phyloP scores from a whole-genome alignment of 2,888 invertebrate species.

The Gerosis bhagava region DNA sequence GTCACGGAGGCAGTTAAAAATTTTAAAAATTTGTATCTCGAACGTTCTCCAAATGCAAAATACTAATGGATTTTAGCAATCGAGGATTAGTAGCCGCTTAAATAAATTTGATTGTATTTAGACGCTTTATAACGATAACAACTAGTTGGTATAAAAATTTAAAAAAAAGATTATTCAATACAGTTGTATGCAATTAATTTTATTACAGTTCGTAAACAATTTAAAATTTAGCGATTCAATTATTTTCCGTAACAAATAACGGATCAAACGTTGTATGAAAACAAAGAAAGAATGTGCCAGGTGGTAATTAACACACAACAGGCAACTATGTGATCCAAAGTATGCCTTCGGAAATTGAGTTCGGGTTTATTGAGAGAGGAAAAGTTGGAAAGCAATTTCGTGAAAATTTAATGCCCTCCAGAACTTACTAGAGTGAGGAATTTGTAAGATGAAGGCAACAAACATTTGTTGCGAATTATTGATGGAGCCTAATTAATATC shows the following conservation, averaged over 20 bases:
- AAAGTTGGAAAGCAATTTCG: conserved; percentile 76
- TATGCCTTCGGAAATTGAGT: conserved; percentile 69
- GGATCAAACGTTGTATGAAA: conserved; percentile 11
- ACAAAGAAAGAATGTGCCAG: conserved; percentile 41
- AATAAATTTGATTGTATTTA: too few species aligned
- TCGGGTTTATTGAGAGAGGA: conserved; percentile 66
- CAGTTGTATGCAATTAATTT: conserved; percentile 2
- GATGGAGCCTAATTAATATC: conserved; percentile 49
- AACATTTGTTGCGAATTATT: conserved; percentile 70
- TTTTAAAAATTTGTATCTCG: too few species aligned
- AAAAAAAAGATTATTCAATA: too few species aligned
- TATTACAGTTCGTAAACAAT: conserved; percentile 7
- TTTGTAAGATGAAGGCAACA: conserved; percentile 71
- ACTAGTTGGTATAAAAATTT: too few species aligned
- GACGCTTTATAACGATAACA: too few species aligned
- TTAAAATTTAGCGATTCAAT: neutral
- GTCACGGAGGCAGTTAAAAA: too few species aligned
- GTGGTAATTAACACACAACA: conserved; percentile 53
- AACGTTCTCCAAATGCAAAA: too few species aligned
- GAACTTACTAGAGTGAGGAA: conserved; percentile 73
- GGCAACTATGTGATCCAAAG: conserved; percentile 59
- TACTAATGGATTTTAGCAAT: too few species aligned
- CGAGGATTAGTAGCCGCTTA: too few species aligned
- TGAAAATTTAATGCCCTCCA: conserved; percentile 74
- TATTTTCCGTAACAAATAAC: neutral